phyloP scores from a whole-genome alignment of 64 coral and sea anemone genomes.

The Montipora efflorescens region DNA sequence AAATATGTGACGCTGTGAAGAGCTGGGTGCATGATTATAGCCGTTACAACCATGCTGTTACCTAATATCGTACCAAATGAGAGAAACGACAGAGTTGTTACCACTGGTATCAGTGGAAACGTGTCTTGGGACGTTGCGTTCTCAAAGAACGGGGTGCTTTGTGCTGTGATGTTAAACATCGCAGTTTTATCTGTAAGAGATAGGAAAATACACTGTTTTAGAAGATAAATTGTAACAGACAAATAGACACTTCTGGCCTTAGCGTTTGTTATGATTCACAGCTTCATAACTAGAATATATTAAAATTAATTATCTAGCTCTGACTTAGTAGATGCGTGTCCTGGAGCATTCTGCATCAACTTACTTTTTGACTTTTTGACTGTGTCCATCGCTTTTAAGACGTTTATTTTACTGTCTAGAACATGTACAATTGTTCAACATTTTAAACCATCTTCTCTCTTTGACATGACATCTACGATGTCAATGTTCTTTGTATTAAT shows the following conservation, averaged over 20 bases:
- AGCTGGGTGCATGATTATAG: slow-evolving; percentile 71
- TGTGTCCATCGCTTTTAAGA: no score
- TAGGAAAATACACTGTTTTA: not conserved
- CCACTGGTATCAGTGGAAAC: slow-evolving; percentile 37
- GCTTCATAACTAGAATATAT: no score
- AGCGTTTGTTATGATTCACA: no score
- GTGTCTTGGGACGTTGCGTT: not conserved
- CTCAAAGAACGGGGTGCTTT: not conserved
- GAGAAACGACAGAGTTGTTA: slow-evolving; percentile 46
- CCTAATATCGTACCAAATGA: slow-evolving; percentile 60
- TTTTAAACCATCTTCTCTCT: no score
- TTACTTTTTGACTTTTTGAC: no score
- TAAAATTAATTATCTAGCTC: not conserved
- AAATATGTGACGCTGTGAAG: slow-evolving; percentile 80
- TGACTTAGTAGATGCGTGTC: no score
- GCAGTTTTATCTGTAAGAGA: not conserved
- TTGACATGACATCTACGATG: no score
- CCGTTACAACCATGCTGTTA: slow-evolving; percentile 59
- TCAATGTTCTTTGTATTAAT: no score
- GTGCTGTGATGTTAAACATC: slow-evolving; percentile 3
- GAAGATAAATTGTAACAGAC: not conserved
- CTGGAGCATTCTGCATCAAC: no score
- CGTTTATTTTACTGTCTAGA: no score
- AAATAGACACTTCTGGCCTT: no score
- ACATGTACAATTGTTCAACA: no score